These are phyloP conservation scores for Pachyuromys duprasi DNA, from an alignment of 2,797 vertebrate genomes.

Conservation along the genomic window DNA sequence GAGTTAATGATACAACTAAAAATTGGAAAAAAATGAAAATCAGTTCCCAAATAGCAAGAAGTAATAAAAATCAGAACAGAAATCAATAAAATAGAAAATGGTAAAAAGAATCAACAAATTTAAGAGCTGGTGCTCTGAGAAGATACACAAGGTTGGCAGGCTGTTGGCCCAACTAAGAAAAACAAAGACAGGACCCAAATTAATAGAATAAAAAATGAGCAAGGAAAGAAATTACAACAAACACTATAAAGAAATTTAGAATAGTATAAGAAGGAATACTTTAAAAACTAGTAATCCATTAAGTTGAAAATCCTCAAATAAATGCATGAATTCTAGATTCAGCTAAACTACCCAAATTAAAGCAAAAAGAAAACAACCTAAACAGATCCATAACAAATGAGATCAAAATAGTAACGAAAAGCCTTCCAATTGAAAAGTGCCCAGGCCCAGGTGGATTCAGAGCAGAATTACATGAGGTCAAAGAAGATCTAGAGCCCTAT, in stretches of 20 bases:
- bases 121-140: background rate
- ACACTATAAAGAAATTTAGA: background rate
- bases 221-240: background rate
- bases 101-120: background rate
- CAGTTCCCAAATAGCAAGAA: background rate
- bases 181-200: background rate
- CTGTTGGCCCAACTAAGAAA: background rate
- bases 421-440: background rate
- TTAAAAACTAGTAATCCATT: background rate
- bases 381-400: background rate
- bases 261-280: background rate
- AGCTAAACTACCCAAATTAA: background rate
- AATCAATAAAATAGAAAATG: background rate
- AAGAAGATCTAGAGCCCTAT: background rate
- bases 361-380: background rate
- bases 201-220: background rate
- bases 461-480: background rate
- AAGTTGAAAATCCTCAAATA: background rate
- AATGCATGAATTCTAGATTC: background rate
- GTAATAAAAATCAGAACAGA: background rate
- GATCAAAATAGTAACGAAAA: background rate
- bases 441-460: background rate
- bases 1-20: background rate
- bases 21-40: background rate
- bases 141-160: background rate